Evolutionary conservation across 1,140 invertebrate genomes (phyloP), one percentile per base, ranked within the genome.

Genomic region (Rhagoletis pomonella): DNA sequence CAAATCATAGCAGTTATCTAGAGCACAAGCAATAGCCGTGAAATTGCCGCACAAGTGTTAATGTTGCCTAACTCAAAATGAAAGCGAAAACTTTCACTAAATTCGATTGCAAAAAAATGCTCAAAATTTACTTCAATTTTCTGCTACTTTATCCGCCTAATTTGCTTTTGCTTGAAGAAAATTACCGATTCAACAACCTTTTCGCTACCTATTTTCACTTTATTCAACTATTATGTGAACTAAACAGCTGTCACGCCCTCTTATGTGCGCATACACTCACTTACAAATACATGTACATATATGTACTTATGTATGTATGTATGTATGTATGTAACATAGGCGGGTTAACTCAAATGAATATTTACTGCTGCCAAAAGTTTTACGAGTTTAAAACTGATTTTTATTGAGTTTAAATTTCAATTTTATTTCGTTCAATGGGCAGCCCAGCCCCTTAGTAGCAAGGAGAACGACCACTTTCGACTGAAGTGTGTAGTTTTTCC

Each of bases 351-450:
- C 29, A 67, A 12, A 29, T 67, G 14, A 17, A 47, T 14, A 73
- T 73, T 73, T 73, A 44, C 39, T 17, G 39, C 17, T 44, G 42
- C 44, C 12, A 73, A 73, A 73, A 73, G 42, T 73, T 73, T 73
- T 14, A 42, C 39, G 39, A 73, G 39, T 42, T 73, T 65, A n/a
- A 55, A 55, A 55, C 50, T 55, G 50, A 29, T 47, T 42, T 29
- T 42, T 17, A 44, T 73, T 73, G 42, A 73, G 39, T 73, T 73
- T 42, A 73, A 67, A 67, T 29, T 67, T 67, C 64, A 73, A 73
- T 73, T 73, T 73, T 73, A 73, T 73, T 12, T 73, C 5, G 67
- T 73, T 73, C 67, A 73, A 44, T 73, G 67, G 60, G 60, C 60
- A 62, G 42, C 50, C 50, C 50, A 55, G 5, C 5, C 50, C 50